Evolutionary conservation across 2,888 invertebrate species (phyloP), one percentile per base, ranked within the genome.

Genomic region (Drosophila fungiperda): DNA sequence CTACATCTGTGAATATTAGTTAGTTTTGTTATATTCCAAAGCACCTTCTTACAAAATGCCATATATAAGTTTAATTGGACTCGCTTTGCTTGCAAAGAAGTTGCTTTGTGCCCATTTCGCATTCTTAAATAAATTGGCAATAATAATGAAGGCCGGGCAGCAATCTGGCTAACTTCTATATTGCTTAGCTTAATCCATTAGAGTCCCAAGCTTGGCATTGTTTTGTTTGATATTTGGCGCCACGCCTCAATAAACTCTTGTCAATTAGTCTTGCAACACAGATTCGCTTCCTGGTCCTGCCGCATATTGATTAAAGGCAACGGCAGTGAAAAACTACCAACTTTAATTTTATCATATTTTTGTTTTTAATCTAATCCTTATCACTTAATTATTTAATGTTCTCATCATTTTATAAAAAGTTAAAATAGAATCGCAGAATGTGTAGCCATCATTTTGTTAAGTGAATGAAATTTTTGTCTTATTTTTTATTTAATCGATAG

Each of bases 111-210:
- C 58, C 74, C 54, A 65, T 59, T 78, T 49, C 55, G 33, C 45
- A 53, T 63, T 63, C 49, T 45, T 68, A 20, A 68, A 68, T 68
- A 73, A 70, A 73, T 83, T 73, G 62, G 54, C 38, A 69, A 49
- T 35, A 53, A 36, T 49, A 80, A 72, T 70, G 63, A 68, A 76
- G 54, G 67, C 40, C 50, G 36, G 54, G 17, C 54, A 52, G 65
- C 65, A 52, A 55, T 60, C 68, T 65, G 68, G 40, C 49, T 69
- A 68, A 68, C 55, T 68, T 67, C 40, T n/a, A 33, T 29, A 64
- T 78, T 57, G 80, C 64, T 69, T 50, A 64, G 60, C 15, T 62
- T 64, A 59, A 45, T 57, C 36, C 38, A 58, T 49, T 67, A 48
- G 55, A 42, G 20, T 26, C 23, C 48, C n/a, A 32, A 48, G 35